A percentile compares a stretch with the other conserved stretches of the same genome.
phyloP scores from a whole-genome alignment of 30 jellyfish, hydroid and myxozoan genomes.

The Haliclystus octoradiatus region DNA sequence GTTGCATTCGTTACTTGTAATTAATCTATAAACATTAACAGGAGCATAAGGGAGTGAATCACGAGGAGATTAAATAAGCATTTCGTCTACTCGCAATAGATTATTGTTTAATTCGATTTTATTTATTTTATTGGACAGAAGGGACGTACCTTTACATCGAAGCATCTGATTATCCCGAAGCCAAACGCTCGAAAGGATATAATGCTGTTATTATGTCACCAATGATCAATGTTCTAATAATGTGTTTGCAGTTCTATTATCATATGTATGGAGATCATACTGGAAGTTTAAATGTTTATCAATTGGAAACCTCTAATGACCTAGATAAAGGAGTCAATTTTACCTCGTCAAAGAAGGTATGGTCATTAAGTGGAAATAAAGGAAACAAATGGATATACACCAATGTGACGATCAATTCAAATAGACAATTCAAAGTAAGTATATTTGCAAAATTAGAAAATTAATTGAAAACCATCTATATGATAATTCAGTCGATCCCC shows the following conservation, averaged over 20 bases:
- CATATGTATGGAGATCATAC: not conserved
- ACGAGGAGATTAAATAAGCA: no score
- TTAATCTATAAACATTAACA: no score
- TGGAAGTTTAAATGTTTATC: not conserved
- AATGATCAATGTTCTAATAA: not conserved
- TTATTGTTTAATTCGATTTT: no score
- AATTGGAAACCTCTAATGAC: no score
- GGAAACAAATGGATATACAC: not conserved
- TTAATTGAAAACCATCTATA: no score
- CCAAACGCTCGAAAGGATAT: not conserved
- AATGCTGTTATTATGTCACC: not conserved
- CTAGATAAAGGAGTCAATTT: not conserved
- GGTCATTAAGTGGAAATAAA: not conserved
- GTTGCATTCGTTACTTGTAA: no score
- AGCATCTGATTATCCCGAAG: not conserved
- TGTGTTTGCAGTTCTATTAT: not conserved
- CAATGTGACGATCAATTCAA: not conserved
- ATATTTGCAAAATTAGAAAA: no score
- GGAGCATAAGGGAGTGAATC: no score
- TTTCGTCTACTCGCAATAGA: no score
- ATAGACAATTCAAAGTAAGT: not conserved
- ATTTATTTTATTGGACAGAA: no score
- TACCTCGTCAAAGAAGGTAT: not conserved
- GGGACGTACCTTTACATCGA: not conserved
- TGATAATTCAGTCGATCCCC: no score